Evolutionary conservation across 2,797 vertebrate genomes (phyloP), one percentile per base, ranked within the genome.

Genomic region (Pseudochromis fuscus): DNA sequence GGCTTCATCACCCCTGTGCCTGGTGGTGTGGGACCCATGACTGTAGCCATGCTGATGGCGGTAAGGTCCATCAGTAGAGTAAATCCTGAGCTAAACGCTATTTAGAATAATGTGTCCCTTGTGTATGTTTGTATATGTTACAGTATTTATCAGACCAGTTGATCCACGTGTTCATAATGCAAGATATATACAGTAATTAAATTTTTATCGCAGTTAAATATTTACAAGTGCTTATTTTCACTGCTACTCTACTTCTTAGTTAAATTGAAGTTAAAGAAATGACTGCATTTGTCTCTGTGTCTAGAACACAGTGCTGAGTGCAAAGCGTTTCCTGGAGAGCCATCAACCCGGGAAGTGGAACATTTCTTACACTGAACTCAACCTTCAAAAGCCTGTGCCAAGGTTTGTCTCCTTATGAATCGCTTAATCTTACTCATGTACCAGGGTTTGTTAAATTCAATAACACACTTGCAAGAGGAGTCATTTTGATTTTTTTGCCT

Each of bases 1-100:
- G 92, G 94, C 12, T 98, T 95, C 80, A 99, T 99, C 87, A 99
- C 98, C 0, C 98, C 98, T 0, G 98, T 99, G 16, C 98, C 98
- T 0, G 98, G 98, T 0, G 98, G 98, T 0, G 97, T 99, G 0
- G 98, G 98, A 11, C 98, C 98, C 25, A 99, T 99, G 98, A 99
- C 98, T 0, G 98, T 99, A 24, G 98, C 97, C 27, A 99, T 99
- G 98, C 92, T 99, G 27, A 99, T 99, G 98, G 93, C 95, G 94
- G 98, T 99, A 87, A 62, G 75, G 12, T 25, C 24, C 19, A 21
- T 64, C 42, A 7, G 0, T 44, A 19, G 13, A 64, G n/a, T n/a
- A n/a, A n/a, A n/a, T n/a, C n/a, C n/a, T n/a, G n/a, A n/a, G 9
- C 19, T 53, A 1, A 23, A 19, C 24, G 7, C 5, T 15, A 27